Evolutionary conservation across 2,888 invertebrate species (phyloP), one percentile per base, ranked within the genome.

Genomic region (Operophtera brumata): DNA sequence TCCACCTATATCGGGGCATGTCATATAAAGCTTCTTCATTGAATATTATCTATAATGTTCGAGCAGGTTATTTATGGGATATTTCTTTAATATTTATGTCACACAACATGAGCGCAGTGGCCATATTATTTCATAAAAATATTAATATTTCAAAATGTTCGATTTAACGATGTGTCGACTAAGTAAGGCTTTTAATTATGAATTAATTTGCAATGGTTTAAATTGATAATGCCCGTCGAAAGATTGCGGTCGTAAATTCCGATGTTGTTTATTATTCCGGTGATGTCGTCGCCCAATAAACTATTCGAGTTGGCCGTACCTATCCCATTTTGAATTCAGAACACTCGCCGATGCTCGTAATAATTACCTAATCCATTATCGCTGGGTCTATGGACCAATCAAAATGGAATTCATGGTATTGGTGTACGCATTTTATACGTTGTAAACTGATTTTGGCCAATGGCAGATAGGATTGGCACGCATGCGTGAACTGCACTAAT

Each of bases 401-500:
- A 70, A 65, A 71, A 61, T 48, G 77, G 82, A 75, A 84, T 83
- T 68, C 70, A 57, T 69, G 65, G 69, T 73, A 82, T 83, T 76
- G 70, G 71, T 71, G 68, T 67, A 78, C 75, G 77, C 71, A 72
- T 45, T 49, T 40, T 66, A 67, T 69, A 66, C 69, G 64, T 69
- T 58, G 70, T 67, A 62, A 67, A 59, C 62, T 55, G 67, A 73
- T 75, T 76, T 76, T 73, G 72, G 69, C 84, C 84, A 84, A 82
- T 84, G 64, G 76, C 64, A 62, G 73, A 73, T 77, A 75, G 74
- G 78, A 77, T 78, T 77, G 70, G 69, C 70, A 75, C 83, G 80
- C 84, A 82, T 76, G 80, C 81, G 81, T 74, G 50, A 54, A 69
- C 71, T 72, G 75, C 75, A 76, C 71, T 74, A 82, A 80, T 80